Percentiles rank a stretch among this genome's conserved stretches.
Evolutionary conservation across 2,797 vertebrate genomes (phyloP).

Genomic region (Poecile montanus): DNA sequence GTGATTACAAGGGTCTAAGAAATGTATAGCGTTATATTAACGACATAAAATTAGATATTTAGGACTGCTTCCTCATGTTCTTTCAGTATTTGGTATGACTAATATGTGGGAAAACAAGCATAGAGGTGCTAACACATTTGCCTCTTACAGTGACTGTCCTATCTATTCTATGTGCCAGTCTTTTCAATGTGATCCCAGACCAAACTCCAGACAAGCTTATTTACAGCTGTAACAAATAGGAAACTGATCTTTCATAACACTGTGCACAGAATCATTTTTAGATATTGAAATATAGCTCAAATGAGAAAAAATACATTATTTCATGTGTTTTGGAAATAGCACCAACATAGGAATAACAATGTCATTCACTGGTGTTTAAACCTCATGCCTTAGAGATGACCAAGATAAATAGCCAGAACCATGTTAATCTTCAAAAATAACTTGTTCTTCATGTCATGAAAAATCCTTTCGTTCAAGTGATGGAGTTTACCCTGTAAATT

Average conservation of each 20-base stretch:
- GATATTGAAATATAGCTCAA: not conserved
- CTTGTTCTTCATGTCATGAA: slow-evolving; percentile 70
- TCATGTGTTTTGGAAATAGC: slow-evolving; percentile 41
- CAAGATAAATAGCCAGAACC: slow-evolving; percentile 71
- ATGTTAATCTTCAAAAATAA: slow-evolving; percentile 74
- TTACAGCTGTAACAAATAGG: not conserved
- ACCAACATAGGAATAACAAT: slow-evolving; percentile 37
- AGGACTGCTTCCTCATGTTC: not conserved
- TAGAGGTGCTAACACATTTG: not conserved
- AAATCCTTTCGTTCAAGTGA: slow-evolving; percentile 72
- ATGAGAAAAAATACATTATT: slow-evolving; percentile 40
- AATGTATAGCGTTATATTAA: not conserved
- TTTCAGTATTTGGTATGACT: not conserved
- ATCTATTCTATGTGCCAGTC: not conserved
- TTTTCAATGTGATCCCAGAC: not conserved
- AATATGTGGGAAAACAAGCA: not conserved
- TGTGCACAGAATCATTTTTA: not conserved
- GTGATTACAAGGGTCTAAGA: not conserved
- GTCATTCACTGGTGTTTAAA: slow-evolving; percentile 62
- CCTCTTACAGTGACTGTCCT: not conserved
- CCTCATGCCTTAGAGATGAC: slow-evolving; percentile 48
- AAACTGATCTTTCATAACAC: not conserved
- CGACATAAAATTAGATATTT: not conserved
- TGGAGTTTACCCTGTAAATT: slow-evolving; percentile 78
- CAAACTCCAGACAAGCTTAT: not conserved